Base-by-base conservation (phyloP, 37 sponge, comb jelly and placozoan genomes). In the Haliclona indistincta region DNA sequence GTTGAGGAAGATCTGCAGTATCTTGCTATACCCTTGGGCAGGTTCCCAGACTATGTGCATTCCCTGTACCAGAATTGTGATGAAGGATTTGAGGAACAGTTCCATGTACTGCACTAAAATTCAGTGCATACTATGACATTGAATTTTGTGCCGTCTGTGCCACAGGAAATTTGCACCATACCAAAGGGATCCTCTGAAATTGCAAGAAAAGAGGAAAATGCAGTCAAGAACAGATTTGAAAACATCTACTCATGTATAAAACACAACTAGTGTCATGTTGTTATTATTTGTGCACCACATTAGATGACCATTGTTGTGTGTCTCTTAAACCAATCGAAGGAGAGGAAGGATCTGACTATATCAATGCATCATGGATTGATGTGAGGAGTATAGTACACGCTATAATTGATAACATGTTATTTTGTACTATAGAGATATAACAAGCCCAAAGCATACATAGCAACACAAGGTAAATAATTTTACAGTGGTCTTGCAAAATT, bases 221-320 rank as follows among this genome's bases (percentile, higher is more conserved):
- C 51, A 51, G 15, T 10, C 40, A 88, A 83, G 41, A 88, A 88
- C 75, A 77, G 89, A 83, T 88, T 74, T 68, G 71, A 73, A 1
- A 88, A 88, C 56, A 71, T 88, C 20, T 71, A 68, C 67, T 84
- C 89, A 47, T 88, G 89, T 88, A 22, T 60, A 73, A 33, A n/a
- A n/a, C n/a, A n/a, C n/a, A n/a, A n/a, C n/a, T n/a, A n/a, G n/a
- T n/a, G n/a, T n/a, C n/a, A n/a, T n/a, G n/a, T n/a, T n/a, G n/a
- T n/a, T n/a, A n/a, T n/a, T n/a, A n/a, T n/a, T n/a, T n/a, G n/a
- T n/a, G n/a, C n/a, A n/a, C n/a, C 63, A n/a, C 22, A 38, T 26
- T 51, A 89, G 81, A 80, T 76, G 82, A 91, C 30, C 54, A 2
- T 22, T 73, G 73, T 25, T 61, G 79, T 2, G 88, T 91, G 0